A percentile compares a stretch with the other conserved stretches of the same genome.
Evolutionary conservation across 1,140 invertebrate species (phyloP).

Genomic region (Caenorhabditis brenneri): DNA sequence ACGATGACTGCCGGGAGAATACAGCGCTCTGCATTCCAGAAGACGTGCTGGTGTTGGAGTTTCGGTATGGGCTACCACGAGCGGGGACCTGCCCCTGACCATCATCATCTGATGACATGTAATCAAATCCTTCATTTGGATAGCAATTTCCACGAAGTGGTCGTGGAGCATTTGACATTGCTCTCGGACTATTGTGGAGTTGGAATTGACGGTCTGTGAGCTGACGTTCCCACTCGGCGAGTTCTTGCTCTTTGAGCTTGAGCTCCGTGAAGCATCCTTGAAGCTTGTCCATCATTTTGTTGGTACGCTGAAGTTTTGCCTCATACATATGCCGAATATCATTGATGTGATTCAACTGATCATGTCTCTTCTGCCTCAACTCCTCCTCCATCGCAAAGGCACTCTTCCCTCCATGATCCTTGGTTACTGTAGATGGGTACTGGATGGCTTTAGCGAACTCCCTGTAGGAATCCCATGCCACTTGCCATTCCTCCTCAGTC

Average conservation of each 20-base stretch:
- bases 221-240: conserved; percentile 33
- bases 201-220: background rate
- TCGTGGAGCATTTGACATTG: background rate
- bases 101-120: conserved; percentile 24
- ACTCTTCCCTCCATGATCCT: conserved; percentile 19
- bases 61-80: conserved; percentile 42
- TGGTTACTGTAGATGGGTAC: conserved; percentile 48
- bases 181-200: background rate
- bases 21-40: conserved; percentile 5
- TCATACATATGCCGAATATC: conserved; percentile 90
- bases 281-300: conserved; percentile 88
- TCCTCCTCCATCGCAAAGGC: conserved; percentile 74
- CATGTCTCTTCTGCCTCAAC: conserved; percentile 79
- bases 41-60: conserved; percentile 45
- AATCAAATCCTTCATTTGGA: conserved; percentile 4
- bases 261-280: conserved; percentile 67
- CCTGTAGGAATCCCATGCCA: conserved; percentile 46
- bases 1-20: conserved; percentile 38
- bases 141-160: conserved; percentile 14
- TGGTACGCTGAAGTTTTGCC: conserved; percentile 85
- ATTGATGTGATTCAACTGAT: conserved; percentile 81
- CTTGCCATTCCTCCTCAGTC: conserved; percentile 54
- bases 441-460: conserved; percentile 51
- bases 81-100: background rate
- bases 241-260: conserved; percentile 24